phyloP scores from a whole-genome alignment of 2,797 vertebrate species.

The Huso huso region DNA sequence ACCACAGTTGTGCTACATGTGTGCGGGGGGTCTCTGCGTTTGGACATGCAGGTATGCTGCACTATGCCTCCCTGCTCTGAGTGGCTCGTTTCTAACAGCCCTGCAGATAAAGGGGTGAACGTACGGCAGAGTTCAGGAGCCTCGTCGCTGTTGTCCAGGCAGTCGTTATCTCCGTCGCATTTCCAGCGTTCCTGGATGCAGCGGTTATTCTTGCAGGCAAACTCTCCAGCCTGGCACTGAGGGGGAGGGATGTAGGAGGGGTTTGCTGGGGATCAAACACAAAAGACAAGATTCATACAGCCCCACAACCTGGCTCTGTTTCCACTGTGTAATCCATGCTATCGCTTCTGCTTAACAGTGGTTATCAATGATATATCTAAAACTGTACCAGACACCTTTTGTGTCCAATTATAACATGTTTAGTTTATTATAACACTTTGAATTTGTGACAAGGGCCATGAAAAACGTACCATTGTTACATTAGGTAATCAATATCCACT shows the following conservation, averaged over 20 bases:
- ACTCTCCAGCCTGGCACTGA: slow-evolving; percentile 79
- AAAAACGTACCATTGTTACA: too few relatives aligned
- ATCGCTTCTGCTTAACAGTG: too few relatives aligned
- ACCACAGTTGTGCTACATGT: too few relatives aligned
- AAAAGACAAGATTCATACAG: not conserved
- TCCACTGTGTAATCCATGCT: too few relatives aligned
- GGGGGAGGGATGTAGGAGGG: slow-evolving; percentile 89
- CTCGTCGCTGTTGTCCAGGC: slow-evolving; percentile 76
- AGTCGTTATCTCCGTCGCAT: slow-evolving; percentile 77
- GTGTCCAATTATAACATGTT: too few relatives aligned
- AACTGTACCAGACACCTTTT: too few relatives aligned
- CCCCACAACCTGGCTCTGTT: not conserved
- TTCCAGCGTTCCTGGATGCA: slow-evolving; percentile 84
- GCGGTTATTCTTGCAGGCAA: slow-evolving; percentile 78
- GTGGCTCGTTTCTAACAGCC: slow-evolving; percentile 5
- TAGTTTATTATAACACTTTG: too few relatives aligned
- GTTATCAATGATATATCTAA: too few relatives aligned
- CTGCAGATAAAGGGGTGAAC: not conserved
- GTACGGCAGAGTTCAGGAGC: slow-evolving; percentile 82
- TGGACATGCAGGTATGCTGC: slow-evolving; percentile 16
- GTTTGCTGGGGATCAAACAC: slow-evolving; percentile 62
- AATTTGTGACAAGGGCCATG: too few relatives aligned
- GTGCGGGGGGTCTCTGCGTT: slow-evolving; percentile 21
- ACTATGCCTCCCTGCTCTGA: slow-evolving; percentile 7
- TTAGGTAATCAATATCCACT: too few relatives aligned